These are phyloP conservation scores for Drosophila mercatorum DNA, from an alignment of 2,888 invertebrate species.

Conservation along the genomic window DNA sequence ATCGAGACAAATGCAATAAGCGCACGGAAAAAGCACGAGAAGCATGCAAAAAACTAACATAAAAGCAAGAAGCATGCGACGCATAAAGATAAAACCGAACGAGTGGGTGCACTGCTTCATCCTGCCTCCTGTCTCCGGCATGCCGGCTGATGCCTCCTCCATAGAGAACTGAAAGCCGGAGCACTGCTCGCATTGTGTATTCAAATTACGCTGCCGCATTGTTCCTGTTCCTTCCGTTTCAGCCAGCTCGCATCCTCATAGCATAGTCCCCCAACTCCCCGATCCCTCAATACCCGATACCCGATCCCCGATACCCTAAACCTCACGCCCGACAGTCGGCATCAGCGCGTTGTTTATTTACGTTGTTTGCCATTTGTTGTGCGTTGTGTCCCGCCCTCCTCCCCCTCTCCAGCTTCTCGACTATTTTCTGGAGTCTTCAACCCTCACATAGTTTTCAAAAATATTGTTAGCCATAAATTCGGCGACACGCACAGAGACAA, in stretches of 20 bases:
- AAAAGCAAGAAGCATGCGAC: slow-evolving; percentile 46
- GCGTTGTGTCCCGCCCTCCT: slow-evolving; percentile 18
- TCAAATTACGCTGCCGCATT: slow-evolving; percentile 74
- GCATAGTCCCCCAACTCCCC: slow-evolving; percentile 7
- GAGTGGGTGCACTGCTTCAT: slow-evolving; percentile 63
- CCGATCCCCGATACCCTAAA: not conserved
- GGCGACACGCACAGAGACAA: slow-evolving; percentile 48
- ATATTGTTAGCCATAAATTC: slow-evolving; percentile 75
- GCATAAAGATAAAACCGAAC: slow-evolving; percentile 66
- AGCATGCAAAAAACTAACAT: slow-evolving; percentile 19
- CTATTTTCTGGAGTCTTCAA: not conserved
- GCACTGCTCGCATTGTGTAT: slow-evolving; percentile 65
- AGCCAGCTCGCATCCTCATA: slow-evolving; percentile 20
- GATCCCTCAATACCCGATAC: slow-evolving; percentile 17
- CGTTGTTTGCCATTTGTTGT: slow-evolving; percentile 74
- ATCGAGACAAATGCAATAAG: slow-evolving; percentile 80
- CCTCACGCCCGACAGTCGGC: slow-evolving; percentile 7
- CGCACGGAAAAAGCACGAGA: slow-evolving; percentile 31
- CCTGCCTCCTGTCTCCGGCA: slow-evolving; percentile 30
- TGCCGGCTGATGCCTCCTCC: slow-evolving; percentile 20
- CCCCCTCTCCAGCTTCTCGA: not conserved
- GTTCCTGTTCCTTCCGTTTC: slow-evolving; percentile 48
- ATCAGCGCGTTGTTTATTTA: slow-evolving; percentile 66
- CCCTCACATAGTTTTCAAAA: slow-evolving; percentile 55
- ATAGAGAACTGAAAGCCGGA: slow-evolving; percentile 31